phyloP scores from a whole-genome alignment of 37 sponge, comb jelly and placozoan species.

The Beroe ovata region DNA sequence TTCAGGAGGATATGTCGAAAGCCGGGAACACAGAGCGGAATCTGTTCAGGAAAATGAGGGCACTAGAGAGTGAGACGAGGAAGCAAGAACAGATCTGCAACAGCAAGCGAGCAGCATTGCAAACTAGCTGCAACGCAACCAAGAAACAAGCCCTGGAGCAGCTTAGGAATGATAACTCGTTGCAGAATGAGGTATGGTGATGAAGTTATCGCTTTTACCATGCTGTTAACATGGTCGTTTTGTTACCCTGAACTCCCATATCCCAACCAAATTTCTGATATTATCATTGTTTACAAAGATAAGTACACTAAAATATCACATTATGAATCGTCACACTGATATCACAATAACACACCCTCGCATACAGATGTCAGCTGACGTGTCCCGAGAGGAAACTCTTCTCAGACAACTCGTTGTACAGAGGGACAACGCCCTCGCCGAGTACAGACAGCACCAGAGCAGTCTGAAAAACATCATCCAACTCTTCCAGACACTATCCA shows the following conservation, averaged over 20 bases:
- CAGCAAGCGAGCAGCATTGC: slow-evolving; percentile 21
- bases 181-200: slow-evolving; percentile 26
- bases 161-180: neutral
- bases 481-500: slow-evolving; percentile 31
- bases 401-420: slow-evolving; percentile 30
- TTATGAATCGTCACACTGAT: too few relatives aligned
- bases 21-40: slow-evolving; percentile 15
- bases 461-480: slow-evolving; percentile 38
- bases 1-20: slow-evolving; percentile 58
- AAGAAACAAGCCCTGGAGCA: slow-evolving; percentile 39
- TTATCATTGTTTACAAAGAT: too few relatives aligned
- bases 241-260: too few relatives aligned
- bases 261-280: too few relatives aligned
- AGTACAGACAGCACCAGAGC: slow-evolving; percentile 52
- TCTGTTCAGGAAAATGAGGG: slow-evolving; percentile 43
- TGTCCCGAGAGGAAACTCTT: slow-evolving; percentile 10
- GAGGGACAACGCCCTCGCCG: slow-evolving; percentile 40
- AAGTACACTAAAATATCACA: too few relatives aligned
- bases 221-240: too few relatives aligned
- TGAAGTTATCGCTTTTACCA: too few relatives aligned
- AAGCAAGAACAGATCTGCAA: slow-evolving; percentile 45
- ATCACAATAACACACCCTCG: too few relatives aligned
- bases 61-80: slow-evolving; percentile 46
- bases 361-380: slow-evolving; percentile 1
- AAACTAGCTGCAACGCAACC: neutral